These are phyloP conservation scores for Tetragonula carbonaria DNA, from an alignment of 2,888 invertebrate genomes.

Conservation along the genomic window DNA sequence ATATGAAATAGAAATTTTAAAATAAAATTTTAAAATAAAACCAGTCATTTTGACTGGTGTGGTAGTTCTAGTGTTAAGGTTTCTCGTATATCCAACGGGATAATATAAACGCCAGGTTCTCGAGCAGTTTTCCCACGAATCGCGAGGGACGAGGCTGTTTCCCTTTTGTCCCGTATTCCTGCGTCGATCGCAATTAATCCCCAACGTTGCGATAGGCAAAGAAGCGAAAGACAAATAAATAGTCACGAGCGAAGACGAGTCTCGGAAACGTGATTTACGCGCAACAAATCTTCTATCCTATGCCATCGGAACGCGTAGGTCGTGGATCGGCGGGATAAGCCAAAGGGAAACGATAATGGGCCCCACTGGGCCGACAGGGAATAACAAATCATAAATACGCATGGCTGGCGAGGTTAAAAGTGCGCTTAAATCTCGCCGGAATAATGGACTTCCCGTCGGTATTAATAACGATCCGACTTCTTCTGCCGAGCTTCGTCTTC, in stretches of 20 bases:
- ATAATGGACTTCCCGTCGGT: slow-evolving; percentile 68
- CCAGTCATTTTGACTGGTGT: no score
- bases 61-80: no score
- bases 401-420: slow-evolving; percentile 63
- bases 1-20: no score
- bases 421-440: slow-evolving; percentile 67
- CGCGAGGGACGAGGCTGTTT: background rate
- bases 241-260: slow-evolving; percentile 32
- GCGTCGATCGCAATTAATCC: slow-evolving; percentile 47
- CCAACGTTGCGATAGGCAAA: background rate
- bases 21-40: no score
- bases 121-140: slow-evolving; percentile 31
- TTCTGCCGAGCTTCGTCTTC: slow-evolving; percentile 19
- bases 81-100: background rate
- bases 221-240: slow-evolving; percentile 44
- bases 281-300: slow-evolving; percentile 60
- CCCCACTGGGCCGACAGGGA: slow-evolving; percentile 59
- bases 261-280: slow-evolving; percentile 60
- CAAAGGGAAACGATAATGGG: slow-evolving; percentile 61
- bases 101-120: background rate
- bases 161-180: background rate
- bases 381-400: slow-evolving; percentile 72
- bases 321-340: slow-evolving; percentile 21
- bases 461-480: slow-evolving; percentile 57
- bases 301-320: slow-evolving; percentile 46